phyloP scores from a whole-genome alignment of 2,113 vertebrate species.

The Pachypanchax playfairii region DNA sequence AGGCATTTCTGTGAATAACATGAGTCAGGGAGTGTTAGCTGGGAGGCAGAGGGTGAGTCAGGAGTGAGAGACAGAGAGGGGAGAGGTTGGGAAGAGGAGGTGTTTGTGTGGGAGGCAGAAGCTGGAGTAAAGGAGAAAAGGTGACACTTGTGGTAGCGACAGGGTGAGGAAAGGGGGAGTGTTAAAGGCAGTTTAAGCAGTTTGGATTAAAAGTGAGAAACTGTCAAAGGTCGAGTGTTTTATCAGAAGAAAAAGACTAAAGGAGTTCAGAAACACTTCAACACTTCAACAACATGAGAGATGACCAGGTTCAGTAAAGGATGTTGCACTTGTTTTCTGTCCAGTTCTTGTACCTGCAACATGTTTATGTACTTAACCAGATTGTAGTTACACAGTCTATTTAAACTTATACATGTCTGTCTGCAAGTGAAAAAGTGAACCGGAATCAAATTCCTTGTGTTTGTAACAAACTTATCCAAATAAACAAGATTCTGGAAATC shows the following conservation, averaged over 20 bases:
- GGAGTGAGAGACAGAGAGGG: slow-evolving; percentile 36
- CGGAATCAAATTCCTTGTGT: no score
- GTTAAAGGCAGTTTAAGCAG: slow-evolving; percentile 34
- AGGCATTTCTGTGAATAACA: slow-evolving; percentile 58
- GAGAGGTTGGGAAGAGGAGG: neutral
- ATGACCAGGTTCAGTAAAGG: no score
- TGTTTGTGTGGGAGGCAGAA: slow-evolving; percentile 1
- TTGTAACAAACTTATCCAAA: no score
- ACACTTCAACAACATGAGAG: no score
- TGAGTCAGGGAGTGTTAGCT: slow-evolving; percentile 69
- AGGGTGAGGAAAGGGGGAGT: slow-evolving; percentile 4
- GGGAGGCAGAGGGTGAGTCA: slow-evolving; percentile 63
- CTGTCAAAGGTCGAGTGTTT: slow-evolving; percentile 8
- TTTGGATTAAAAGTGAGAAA: slow-evolving; percentile 4
- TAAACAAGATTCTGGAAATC: no score
- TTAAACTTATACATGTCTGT: no score
- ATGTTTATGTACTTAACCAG: no score
- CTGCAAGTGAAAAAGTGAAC: no score
- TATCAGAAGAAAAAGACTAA: slow-evolving; percentile 12
- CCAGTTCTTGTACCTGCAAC: no score
- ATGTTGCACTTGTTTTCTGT: no score
- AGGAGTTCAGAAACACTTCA: slow-evolving; percentile 11
- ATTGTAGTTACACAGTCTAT: no score
- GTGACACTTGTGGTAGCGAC: slow-evolving; percentile 24
- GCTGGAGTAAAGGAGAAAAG: slow-evolving; percentile 24